A percentile compares a stretch with the other conserved stretches of the same genome.
Evolutionary conservation across 2,797 vertebrate species (phyloP).

Genomic region (Sebastes cheni): DNA sequence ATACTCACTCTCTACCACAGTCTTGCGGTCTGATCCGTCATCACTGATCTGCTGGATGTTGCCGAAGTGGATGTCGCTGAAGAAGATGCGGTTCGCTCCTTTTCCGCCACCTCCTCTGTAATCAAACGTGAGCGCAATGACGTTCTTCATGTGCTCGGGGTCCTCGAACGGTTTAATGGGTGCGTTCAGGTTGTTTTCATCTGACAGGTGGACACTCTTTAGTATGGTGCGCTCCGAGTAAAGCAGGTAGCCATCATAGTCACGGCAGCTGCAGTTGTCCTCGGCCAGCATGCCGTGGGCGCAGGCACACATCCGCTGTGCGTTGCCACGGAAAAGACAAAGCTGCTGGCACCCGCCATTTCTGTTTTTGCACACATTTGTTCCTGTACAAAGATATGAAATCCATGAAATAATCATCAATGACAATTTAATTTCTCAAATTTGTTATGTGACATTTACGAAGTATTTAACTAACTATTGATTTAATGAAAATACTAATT

Average conservation of each 20-base stretch:
- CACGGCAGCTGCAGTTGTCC: constrained; percentile 86
- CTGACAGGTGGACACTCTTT: constrained; percentile 96
- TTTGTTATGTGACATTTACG: not conserved
- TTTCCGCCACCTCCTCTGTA: constrained; percentile 89
- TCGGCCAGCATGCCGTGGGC: constrained; percentile 95
- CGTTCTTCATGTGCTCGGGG: constrained; percentile 97
- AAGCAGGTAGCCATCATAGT: constrained; percentile 95
- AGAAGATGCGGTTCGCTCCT: constrained; percentile 94
- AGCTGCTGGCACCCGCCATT: constrained; percentile 96
- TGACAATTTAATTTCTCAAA: not conserved
- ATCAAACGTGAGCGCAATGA: constrained; percentile 95
- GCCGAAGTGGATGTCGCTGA: constrained; percentile 97
- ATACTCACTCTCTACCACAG: constrained; percentile 95
- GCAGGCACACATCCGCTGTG: constrained; percentile 89
- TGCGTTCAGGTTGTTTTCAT: constrained; percentile 95
- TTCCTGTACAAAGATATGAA: constrained; percentile 37
- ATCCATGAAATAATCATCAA: not conserved
- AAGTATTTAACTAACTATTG: not conserved
- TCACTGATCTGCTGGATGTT: constrained; percentile 98
- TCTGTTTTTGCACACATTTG: constrained; percentile 90
- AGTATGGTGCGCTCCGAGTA: constrained; percentile 97
- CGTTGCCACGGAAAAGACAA: constrained; percentile 88
- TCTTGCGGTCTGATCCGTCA: constrained; percentile 89
- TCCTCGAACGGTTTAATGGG: constrained; percentile 97
- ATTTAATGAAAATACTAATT: not conserved